A percentile compares a stretch with the other conserved stretches of the same genome.
These are phyloP conservation scores for Blera fallax DNA, from an alignment of 2,888 invertebrate genomes.

Conservation along the genomic window DNA sequence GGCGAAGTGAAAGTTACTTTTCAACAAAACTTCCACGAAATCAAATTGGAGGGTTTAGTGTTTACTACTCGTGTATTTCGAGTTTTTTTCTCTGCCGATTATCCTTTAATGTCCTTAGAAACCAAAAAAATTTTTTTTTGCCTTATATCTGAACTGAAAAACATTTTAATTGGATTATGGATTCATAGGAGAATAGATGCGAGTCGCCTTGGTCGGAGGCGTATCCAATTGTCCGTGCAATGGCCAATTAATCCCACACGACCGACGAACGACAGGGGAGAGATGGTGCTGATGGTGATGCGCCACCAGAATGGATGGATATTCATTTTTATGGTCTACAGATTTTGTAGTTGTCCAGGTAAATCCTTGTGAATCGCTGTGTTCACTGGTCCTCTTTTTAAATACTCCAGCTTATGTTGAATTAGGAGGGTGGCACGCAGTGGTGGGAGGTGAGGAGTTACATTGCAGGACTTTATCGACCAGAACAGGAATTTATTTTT, in stretches of 20 bases:
- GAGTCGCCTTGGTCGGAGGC: not conserved
- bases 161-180: constrained; percentile 70
- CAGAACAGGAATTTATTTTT: constrained; percentile 24
- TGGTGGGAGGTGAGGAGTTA: not conserved
- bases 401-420: constrained; percentile 3
- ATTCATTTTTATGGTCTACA: constrained; percentile 58
- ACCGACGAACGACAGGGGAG: not conserved
- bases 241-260: constrained; percentile 57
- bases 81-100: constrained; percentile 16
- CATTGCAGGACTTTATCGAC: constrained; percentile 16
- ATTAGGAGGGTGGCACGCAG: not conserved
- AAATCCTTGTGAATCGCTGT: constrained; percentile 2
- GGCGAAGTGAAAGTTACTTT: constrained; percentile 17
- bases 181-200: constrained; percentile 38
- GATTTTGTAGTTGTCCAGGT: constrained; percentile 28
- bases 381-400: not conserved
- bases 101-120: constrained; percentile 14
- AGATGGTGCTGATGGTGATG: not conserved
- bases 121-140: not conserved
- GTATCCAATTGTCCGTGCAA: constrained; percentile 62
- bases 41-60: not conserved
- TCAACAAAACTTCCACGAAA: constrained; percentile 22
- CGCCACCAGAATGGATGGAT: constrained; percentile 31
- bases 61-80: not conserved
- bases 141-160: constrained; percentile 1